A percentile compares a stretch with the other conserved stretches of the same genome.
These are phyloP conservation scores for Calephelis virginiensis DNA, from an alignment of 1,140 invertebrate species.

Conservation along the genomic window DNA sequence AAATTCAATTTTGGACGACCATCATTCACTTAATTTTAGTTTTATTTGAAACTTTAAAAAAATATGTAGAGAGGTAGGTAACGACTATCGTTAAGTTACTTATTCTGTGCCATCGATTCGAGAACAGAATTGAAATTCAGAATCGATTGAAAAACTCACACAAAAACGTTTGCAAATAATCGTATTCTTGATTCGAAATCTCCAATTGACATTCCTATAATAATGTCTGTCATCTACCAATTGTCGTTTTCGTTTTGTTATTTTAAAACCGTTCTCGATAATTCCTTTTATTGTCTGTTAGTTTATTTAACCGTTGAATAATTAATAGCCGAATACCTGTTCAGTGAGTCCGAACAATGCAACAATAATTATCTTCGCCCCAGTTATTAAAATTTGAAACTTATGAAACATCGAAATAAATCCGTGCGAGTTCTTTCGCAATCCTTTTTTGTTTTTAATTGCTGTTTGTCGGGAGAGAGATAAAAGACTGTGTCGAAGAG, in stretches of 20 bases:
- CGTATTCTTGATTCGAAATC: slow-evolving; percentile 33
- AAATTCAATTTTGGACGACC: too few relatives aligned
- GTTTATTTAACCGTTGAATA: slow-evolving; percentile 72
- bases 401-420: slow-evolving; percentile 58
- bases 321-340: slow-evolving; percentile 66
- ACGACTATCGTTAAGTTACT: too few relatives aligned
- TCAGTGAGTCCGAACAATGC: slow-evolving; percentile 67
- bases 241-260: slow-evolving; percentile 43
- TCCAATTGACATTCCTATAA: background rate
- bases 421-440: slow-evolving; percentile 40
- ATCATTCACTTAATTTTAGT: too few relatives aligned
- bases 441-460: slow-evolving; percentile 70
- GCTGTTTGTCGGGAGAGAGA: slow-evolving; percentile 63
- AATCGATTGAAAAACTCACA: too few relatives aligned
- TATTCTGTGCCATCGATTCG: too few relatives aligned
- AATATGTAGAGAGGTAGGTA: too few relatives aligned
- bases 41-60: too few relatives aligned
- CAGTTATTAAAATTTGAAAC: slow-evolving; percentile 71
- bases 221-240: background rate
- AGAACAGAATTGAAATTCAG: too few relatives aligned
- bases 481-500: slow-evolving; percentile 67
- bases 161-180: slow-evolving; percentile 23
- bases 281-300: slow-evolving; percentile 38
- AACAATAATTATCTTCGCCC: slow-evolving; percentile 68
- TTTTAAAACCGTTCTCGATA: slow-evolving; percentile 47